Evolutionary conservation across 1,140 invertebrate genomes (phyloP).

Genomic region (silkworm (Bombyx mori)): DNA sequence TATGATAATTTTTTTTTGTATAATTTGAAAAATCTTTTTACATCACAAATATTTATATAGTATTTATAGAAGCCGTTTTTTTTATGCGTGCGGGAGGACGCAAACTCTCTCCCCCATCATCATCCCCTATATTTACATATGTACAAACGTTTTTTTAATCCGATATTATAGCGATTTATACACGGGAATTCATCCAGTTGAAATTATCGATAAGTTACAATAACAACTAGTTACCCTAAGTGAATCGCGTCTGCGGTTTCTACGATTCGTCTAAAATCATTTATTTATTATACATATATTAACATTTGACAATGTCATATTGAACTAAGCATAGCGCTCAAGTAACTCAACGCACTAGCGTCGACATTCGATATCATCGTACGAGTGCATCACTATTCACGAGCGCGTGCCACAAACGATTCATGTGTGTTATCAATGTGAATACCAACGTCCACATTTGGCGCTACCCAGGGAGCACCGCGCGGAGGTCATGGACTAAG

Average conservation of each 20-base stretch:
- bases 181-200: too few relatives aligned
- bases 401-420: constrained; percentile 1
- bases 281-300: too few relatives aligned
- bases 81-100: constrained; percentile 29
- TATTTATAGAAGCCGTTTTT: constrained; percentile 31
- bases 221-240: too few relatives aligned
- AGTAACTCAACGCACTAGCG: too few relatives aligned
- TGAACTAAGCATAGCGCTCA: too few relatives aligned
- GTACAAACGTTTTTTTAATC: constrained; percentile 24
- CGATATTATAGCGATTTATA: too few relatives aligned
- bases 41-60: constrained; percentile 44
- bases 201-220: too few relatives aligned
- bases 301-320: too few relatives aligned
- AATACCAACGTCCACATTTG: constrained; percentile 58
- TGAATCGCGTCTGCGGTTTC: too few relatives aligned
- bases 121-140: constrained; percentile 52
- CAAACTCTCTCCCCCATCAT: constrained; percentile 23
- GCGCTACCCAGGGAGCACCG: constrained; percentile 67
- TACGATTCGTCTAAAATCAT: too few relatives aligned
- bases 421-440: constrained; percentile 20
- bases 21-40: constrained; percentile 29
- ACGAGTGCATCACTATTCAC: too few relatives aligned
- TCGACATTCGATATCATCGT: too few relatives aligned
- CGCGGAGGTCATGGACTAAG: constrained; percentile 65
- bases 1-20: constrained; percentile 15